Conservation (phyloP, 2,797 vertebrate species). For the Phaenicophaeus curvirostris region DNA sequence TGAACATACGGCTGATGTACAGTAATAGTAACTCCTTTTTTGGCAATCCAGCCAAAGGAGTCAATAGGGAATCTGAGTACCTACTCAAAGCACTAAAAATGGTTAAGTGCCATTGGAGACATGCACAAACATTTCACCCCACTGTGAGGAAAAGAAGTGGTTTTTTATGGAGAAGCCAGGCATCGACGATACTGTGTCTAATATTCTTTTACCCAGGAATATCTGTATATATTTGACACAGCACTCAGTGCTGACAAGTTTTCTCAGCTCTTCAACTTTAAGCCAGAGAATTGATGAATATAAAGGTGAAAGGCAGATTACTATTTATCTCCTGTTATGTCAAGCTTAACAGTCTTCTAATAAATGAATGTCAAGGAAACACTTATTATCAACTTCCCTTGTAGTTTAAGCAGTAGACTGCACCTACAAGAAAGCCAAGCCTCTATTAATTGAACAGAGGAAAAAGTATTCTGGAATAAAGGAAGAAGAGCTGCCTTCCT, state of each 20-base stretch:
- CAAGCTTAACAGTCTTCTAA: neutral
- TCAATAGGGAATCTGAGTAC: neutral
- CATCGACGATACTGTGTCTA: neutral
- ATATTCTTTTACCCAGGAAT: neutral
- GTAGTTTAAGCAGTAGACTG: neutral
- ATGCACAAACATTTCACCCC: neutral
- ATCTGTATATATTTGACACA: neutral
- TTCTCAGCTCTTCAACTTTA: neutral
- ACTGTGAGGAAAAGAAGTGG: neutral
- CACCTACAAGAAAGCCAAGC: neutral
- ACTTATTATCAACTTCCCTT: neutral
- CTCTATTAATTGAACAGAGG: neutral
- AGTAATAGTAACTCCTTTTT: neutral
- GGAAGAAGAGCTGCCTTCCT: neutral
- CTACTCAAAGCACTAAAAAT: neutral
- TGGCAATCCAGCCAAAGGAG: neutral
- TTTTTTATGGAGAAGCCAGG: neutral
- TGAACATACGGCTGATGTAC: neutral
- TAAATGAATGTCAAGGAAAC: neutral
- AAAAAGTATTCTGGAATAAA: constrained; percentile 5
- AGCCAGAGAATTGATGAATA: neutral
- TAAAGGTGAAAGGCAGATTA: neutral
- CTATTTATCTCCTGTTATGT: neutral
- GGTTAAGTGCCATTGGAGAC: neutral
- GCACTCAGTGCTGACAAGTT: neutral